phyloP scores from a whole-genome alignment of 1,140 invertebrate genomes.

The Calephelis virginiensis region DNA sequence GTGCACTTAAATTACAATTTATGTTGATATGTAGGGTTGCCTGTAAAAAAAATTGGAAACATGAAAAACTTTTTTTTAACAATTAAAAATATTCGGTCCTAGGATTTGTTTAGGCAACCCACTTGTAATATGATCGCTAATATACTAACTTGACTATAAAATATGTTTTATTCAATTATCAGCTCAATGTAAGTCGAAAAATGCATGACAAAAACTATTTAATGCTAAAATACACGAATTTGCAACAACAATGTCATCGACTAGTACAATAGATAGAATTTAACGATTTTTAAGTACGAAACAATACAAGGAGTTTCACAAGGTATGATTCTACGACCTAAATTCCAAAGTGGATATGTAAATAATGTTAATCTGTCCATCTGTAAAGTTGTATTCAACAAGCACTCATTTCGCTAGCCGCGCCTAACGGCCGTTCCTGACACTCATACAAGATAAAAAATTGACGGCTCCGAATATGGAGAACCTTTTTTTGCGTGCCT shows the following conservation, averaged over 20 bases:
- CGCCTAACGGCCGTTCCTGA: slow-evolving; percentile 13
- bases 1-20: too few species aligned
- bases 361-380: slow-evolving; percentile 16
- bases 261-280: neutral
- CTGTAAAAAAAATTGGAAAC: too few species aligned
- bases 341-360: slow-evolving; percentile 7
- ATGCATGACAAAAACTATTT: too few species aligned
- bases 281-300: neutral
- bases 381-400: slow-evolving; percentile 16
- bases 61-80: too few species aligned
- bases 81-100: too few species aligned
- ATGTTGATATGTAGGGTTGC: too few species aligned
- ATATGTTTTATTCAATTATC: too few species aligned
- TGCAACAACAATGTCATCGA: neutral
- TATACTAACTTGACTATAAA: too few species aligned
- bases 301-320: neutral
- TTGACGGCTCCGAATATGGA: slow-evolving; percentile 23
- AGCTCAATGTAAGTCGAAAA: too few species aligned
- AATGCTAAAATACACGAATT: too few species aligned
- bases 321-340: slow-evolving; percentile 4
- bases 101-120: too few species aligned
- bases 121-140: too few species aligned
- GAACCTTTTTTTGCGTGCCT: slow-evolving; percentile 29
- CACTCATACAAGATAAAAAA: slow-evolving; percentile 14
- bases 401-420: slow-evolving; percentile 12